Conservation (phyloP, 1,140 invertebrate genomes). For the Leptinotarsa undecemlineata region DNA sequence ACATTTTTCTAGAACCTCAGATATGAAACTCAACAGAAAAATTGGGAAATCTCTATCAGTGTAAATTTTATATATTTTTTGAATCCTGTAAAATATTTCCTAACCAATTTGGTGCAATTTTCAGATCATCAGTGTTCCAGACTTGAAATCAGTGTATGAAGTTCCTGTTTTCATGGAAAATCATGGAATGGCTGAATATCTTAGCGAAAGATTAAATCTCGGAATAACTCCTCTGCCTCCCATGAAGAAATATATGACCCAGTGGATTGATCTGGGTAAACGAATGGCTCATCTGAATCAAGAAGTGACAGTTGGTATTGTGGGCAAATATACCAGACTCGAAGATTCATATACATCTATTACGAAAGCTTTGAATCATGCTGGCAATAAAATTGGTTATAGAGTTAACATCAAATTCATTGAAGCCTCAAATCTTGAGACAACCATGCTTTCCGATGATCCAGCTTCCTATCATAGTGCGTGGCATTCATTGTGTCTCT, state of each 20-base stretch:
- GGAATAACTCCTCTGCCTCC: slow-evolving; percentile 68
- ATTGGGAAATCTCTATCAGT: no score
- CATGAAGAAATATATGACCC: slow-evolving; percentile 75
- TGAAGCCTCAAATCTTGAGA: slow-evolving; percentile 88
- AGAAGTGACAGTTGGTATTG: slow-evolving; percentile 87
- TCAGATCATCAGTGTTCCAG: slow-evolving; percentile 93
- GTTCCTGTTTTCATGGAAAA: slow-evolving; percentile 92
- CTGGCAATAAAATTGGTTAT: slow-evolving; percentile 80
- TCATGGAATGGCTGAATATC: slow-evolving; percentile 86
- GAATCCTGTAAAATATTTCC: not conserved
- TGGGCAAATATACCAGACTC: slow-evolving; percentile 98
- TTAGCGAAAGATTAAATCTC: slow-evolving; percentile 82
- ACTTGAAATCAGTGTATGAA: slow-evolving; percentile 92
- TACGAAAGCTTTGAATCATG: slow-evolving; percentile 92
- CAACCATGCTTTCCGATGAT: slow-evolving; percentile 68
- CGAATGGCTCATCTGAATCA: slow-evolving; percentile 78
- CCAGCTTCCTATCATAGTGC: slow-evolving; percentile 90
- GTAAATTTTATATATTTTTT: no score
- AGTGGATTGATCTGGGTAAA: slow-evolving; percentile 89
- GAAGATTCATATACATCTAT: slow-evolving; percentile 97
- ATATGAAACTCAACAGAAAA: no score
- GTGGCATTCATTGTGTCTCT: slow-evolving; percentile 88
- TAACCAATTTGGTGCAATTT: slow-evolving; percentile 18
- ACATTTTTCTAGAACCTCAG: no score
- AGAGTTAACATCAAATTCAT: slow-evolving; percentile 90